Base-by-base conservation (phyloP, 2,113 vertebrate species). In the Grus americana region DNA sequence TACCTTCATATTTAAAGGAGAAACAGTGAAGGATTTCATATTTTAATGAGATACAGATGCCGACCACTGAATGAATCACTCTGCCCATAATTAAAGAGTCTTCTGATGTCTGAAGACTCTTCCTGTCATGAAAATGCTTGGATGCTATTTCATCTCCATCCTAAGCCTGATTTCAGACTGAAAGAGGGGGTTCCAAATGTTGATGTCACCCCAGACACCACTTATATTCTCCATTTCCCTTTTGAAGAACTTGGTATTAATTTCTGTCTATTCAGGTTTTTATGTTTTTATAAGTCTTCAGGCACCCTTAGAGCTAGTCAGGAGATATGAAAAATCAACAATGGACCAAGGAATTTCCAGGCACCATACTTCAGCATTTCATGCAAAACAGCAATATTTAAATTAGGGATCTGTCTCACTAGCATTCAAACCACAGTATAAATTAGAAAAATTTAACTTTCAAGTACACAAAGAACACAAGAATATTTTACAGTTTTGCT, bases 41-140 rank as follows among this genome's bases (percentile, higher is more conserved):
- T 97, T 98, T 98, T 98, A 98, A 99, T 98, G 96, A 96, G 96
- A 98, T 91, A 97, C 98, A 99, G 98, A 99, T 98, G 98, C 97
- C 24, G 97, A 98, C 97, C 97, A 97, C 97, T 97, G 98, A 98
- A 98, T 98, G 98, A 99, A 98, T 98, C 97, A 98, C 96, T 98
- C 95, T 93, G 97, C 96, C 98, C 97, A 86, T 95, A 97, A 93
- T 97, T 96, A 98, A 96, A 95, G 97, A 96, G 97, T 96, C 97
- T 96, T 98, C 98, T 98, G 98, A 98, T 98, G 98, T 98, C 98
- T 98, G 98, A 98, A 97, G 95, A 92, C 97, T 98, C 97, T 97
- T 98, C 98, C 98, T 98, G 98, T 98, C 97, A 98, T 98, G 98
- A 97, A 98, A 98, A 98, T 96, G 98, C 97, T 97, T 96, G 98